phyloP scores from a whole-genome alignment of 2,888 invertebrate species.

The Phytoseiulus persimilis region DNA sequence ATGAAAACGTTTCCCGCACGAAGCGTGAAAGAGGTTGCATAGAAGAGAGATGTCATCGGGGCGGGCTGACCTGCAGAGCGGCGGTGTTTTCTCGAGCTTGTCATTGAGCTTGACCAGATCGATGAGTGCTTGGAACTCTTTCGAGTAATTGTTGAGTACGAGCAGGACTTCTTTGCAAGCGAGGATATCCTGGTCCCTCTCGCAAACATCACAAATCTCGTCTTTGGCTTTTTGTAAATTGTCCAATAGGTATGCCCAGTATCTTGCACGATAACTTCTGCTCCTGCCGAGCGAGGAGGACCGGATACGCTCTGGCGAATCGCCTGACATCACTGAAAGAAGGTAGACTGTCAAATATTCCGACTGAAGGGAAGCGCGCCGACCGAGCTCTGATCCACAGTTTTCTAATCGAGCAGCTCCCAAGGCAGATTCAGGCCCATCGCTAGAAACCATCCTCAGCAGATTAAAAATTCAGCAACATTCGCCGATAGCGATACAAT shows the following conservation, averaged over 20 bases:
- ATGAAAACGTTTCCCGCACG: background rate
- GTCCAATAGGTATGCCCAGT: slow-evolving; percentile 91
- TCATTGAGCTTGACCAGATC: slow-evolving; percentile 88
- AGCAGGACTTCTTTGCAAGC: slow-evolving; percentile 89
- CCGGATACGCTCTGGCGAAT: slow-evolving; percentile 1
- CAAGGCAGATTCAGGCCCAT: no score
- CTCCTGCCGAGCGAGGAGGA: slow-evolving; percentile 39
- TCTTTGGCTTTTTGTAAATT: slow-evolving; percentile 85
- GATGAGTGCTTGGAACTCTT: slow-evolving; percentile 84
- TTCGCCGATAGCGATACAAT: no score
- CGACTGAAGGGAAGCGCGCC: background rate
- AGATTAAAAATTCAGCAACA: no score
- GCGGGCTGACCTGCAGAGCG: slow-evolving; percentile 58
- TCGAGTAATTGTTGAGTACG: slow-evolving; percentile 83
- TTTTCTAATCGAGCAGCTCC: no score
- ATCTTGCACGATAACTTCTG: slow-evolving; percentile 61
- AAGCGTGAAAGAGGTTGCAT: no score
- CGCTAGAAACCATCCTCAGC: no score
- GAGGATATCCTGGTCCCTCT: slow-evolving; percentile 81
- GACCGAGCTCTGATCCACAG: background rate
- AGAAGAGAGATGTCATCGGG: background rate
- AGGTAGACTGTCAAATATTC: background rate
- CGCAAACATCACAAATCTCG: slow-evolving; percentile 90
- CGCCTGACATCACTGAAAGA: background rate
- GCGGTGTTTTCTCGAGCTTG: slow-evolving; percentile 82